These are phyloP conservation scores for Macroglossus sobrinus DNA, from an alignment of 2,113 vertebrate species.

Conservation along the genomic window DNA sequence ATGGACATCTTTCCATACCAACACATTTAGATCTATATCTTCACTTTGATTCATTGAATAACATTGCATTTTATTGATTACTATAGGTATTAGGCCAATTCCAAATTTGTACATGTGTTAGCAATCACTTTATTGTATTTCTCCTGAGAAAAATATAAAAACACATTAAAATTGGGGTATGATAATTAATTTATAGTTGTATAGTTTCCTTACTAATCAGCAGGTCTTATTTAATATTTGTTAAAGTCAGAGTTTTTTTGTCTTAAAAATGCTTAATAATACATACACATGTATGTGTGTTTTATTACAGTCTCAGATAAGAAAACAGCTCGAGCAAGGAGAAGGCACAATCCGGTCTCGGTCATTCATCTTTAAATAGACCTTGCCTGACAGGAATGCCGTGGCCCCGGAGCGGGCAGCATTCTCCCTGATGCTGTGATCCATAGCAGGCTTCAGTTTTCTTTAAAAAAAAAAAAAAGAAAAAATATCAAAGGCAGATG, in stretches of 20 bases:
- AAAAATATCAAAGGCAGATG: constrained; percentile 13
- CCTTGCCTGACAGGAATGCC: not conserved
- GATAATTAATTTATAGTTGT: not conserved
- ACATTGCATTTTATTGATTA: not conserved
- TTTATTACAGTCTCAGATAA: constrained; percentile 79
- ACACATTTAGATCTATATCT: not conserved
- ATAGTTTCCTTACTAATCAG: not conserved
- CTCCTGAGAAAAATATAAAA: not conserved
- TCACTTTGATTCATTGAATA: not conserved
- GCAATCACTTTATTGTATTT: not conserved
- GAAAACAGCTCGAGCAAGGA: constrained; percentile 75
- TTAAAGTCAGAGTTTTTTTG: not conserved
- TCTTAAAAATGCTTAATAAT: not conserved
- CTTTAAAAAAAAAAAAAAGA: not conserved
- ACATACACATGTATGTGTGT: not conserved
- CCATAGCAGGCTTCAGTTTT: not conserved
- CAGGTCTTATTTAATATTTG: not conserved
- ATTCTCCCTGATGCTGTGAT: not conserved
- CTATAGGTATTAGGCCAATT: not conserved
- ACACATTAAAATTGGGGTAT: not conserved
- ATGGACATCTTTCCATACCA: not conserved
- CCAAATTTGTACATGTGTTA: not conserved
- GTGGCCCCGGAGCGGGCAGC: not conserved
- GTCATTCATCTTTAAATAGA: constrained; percentile 64
- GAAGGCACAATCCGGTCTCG: constrained; percentile 46